phyloP scores from a whole-genome alignment of 1,140 invertebrate genomes.

The Eubasilissa regina region DNA sequence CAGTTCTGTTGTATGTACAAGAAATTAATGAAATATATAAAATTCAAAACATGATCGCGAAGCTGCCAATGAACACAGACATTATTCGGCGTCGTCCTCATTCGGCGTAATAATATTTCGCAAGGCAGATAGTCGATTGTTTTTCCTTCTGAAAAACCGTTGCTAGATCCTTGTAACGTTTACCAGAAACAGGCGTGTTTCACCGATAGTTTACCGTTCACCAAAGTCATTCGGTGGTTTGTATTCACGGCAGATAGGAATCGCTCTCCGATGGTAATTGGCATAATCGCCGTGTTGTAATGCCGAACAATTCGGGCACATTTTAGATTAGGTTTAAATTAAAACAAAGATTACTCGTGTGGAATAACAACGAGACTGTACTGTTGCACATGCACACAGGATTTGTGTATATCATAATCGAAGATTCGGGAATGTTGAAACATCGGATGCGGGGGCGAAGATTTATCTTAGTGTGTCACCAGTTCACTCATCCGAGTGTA shows the following conservation, averaged over 20 bases:
- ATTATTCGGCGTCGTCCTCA: neutral
- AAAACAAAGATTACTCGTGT: too few relatives aligned
- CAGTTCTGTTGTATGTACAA: neutral
- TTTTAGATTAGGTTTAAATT: too few relatives aligned
- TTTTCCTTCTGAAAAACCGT: constrained; percentile 28
- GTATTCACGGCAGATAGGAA: constrained; percentile 11
- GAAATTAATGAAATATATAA: constrained; percentile 3
- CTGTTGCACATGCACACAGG: too few relatives aligned
- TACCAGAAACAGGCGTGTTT: neutral
- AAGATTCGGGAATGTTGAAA: too few relatives aligned
- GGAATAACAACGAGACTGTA: too few relatives aligned
- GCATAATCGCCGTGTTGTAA: constrained; percentile 32
- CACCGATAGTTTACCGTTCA: neutral
- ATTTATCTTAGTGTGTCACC: too few relatives aligned
- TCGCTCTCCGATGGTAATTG: constrained; percentile 17
- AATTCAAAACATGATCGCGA: neutral
- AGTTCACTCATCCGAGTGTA: too few relatives aligned
- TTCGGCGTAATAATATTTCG: neutral
- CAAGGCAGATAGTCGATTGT: neutral
- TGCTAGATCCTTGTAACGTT: neutral
- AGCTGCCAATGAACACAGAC: constrained; percentile 12
- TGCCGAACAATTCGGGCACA: constrained; percentile 12
- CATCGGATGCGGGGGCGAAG: too few relatives aligned
- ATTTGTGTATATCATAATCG: too few relatives aligned
- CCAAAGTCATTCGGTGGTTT: neutral